Evolutionary conservation across 2,797 vertebrate species (phyloP).

Genomic region (Mallotus villosus): DNA sequence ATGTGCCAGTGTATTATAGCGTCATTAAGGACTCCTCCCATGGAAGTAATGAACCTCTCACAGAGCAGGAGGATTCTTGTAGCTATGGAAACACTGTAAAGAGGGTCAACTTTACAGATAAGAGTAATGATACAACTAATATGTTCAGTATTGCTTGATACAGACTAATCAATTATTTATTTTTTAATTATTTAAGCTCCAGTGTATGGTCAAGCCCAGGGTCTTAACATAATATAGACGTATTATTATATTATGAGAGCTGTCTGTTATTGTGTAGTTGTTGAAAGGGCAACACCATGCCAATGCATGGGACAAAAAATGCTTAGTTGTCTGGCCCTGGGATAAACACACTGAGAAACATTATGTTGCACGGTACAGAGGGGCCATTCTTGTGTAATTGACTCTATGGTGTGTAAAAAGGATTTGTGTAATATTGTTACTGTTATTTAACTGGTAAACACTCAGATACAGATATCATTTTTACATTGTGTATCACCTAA

Average conservation of each 20-base stretch:
- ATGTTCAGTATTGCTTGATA: slow-evolving; percentile 48
- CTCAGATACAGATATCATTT: neutral
- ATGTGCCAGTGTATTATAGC: slow-evolving; percentile 75
- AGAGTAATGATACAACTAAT: slow-evolving; percentile 28
- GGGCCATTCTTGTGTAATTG: neutral
- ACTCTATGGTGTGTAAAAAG: neutral
- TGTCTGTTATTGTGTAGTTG: too few species aligned
- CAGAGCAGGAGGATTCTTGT: slow-evolving; percentile 69
- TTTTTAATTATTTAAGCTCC: too few species aligned
- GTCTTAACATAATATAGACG: too few species aligned
- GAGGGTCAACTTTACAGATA: slow-evolving; percentile 50
- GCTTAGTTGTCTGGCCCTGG: too few species aligned
- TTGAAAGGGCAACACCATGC: too few species aligned
- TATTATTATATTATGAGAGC: too few species aligned
- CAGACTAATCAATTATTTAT: neutral
- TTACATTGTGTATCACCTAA: neutral
- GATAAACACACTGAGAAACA: too few species aligned
- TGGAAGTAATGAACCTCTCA: slow-evolving; percentile 67
- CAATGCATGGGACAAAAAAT: too few species aligned
- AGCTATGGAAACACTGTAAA: slow-evolving; percentile 37
- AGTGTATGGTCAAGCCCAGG: too few species aligned
- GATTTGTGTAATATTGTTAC: neutral
- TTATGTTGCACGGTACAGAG: neutral
- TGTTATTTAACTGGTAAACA: neutral
- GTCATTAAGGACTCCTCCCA: slow-evolving; percentile 75